These are phyloP conservation scores for human (Homo sapiens) DNA, from an alignment of 2,113 vertebrate species.

Conservation along the genomic window GRCh38 chr3:88424501-88425000, in stretches of 20 bases:
- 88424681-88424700: not conserved
- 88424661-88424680: not conserved
- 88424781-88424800: not conserved
- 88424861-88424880: not conserved
- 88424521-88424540: not conserved
- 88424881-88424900: not conserved
- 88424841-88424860: not conserved
- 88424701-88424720: not conserved
- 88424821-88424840: not conserved
- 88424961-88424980: slow-evolving; percentile 18
- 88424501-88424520: not conserved
- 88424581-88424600: not conserved
- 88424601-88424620: not conserved
- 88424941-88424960: not conserved
- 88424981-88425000: slow-evolving; percentile 21
- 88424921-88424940: not conserved
- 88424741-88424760: not conserved
- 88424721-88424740: not conserved
- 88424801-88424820: not conserved
- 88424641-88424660: not conserved
- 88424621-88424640: not conserved
- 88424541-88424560: not conserved
- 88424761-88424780: not conserved
- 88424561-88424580: not conserved
- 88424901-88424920: not conserved